phyloP scores from a whole-genome alignment of 2,113 vertebrate genomes.

The Delphinapterus leucas region DNA sequence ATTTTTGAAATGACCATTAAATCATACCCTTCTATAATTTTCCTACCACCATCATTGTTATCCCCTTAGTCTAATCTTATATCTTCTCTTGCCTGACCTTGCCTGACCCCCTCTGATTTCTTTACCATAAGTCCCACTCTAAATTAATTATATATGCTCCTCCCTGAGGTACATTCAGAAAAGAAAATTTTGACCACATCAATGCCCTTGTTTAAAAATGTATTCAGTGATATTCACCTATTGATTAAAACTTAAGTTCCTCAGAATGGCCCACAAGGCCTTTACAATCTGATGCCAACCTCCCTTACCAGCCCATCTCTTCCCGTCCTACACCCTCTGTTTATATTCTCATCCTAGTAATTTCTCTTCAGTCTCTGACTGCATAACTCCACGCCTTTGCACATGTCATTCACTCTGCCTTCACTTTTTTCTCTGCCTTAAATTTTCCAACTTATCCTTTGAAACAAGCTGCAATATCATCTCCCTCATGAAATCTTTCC shows the following conservation, averaged over 20 bases:
- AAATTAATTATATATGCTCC: not conserved
- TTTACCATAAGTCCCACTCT: not conserved
- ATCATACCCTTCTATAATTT: not conserved
- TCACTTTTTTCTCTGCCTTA: not conserved
- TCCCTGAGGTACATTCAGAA: not conserved
- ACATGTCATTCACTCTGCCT: not conserved
- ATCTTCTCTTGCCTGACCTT: not conserved
- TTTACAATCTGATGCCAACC: not conserved
- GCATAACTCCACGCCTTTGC: not conserved
- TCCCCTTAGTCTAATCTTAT: not conserved
- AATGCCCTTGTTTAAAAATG: not conserved
- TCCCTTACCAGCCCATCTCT: not conserved
- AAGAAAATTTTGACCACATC: not conserved
- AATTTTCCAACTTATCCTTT: not conserved
- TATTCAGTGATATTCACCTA: not conserved
- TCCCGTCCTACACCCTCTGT: not conserved
- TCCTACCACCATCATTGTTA: not conserved
- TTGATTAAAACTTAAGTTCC: not conserved
- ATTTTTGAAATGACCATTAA: not conserved
- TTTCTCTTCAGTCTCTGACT: not conserved
- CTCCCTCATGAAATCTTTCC: not conserved
- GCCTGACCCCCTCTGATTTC: not conserved
- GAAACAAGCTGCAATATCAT: not conserved
- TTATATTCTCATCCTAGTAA: not conserved
- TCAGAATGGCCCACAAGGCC: not conserved